Evolutionary conservation across 2,797 vertebrate species (phyloP), one percentile per base, ranked within the genome.

Genomic region (Eulemur coronatus): DNA sequence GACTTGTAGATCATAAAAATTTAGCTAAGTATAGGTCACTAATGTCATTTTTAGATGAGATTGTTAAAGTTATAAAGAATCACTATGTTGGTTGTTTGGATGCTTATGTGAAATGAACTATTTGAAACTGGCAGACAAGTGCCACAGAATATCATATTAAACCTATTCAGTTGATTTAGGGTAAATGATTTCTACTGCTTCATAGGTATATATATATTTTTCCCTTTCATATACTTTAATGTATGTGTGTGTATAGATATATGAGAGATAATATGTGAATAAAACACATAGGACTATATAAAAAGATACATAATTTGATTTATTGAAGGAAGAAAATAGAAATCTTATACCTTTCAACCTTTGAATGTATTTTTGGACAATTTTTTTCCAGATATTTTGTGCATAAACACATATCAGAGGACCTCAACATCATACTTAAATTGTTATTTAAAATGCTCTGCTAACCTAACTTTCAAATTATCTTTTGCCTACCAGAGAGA

Each of bases 31-130:
- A 57, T 63, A 96, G 48, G 43, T 75, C 35, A 86, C 18, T 24
- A 4, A 22, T 52, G 2, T 52, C 6, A 72, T n/a, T 79, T 93
- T 79, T 76, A 7, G 10, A 5, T 7, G 30, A 63, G 55, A 43
- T 35, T 80, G 35, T 80, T 80, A 61, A 28, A 43, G 48, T 82
- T 46, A 8, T 93, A 33, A 70, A 73, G 33, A 75, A 75, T 55
- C 33, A 90, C 17, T 52, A 76, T 52, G 50, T 30, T n/a, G 52
- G 26, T n/a, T 95, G 22, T 48, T 93, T 26, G 30, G 26, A 35
- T 91, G 38, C 67, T 50, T 80, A 95, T 63, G 5, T 82, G 87
- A 97, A 95, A 70, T 70, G 95, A 94, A 61, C 7, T 72, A 91
- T 95, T 96, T 96, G 81, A 82, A 94, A 6, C 55, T 15, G 50